Percentiles rank a stretch among this genome's conserved stretches.
Evolutionary conservation across 1,140 invertebrate species (phyloP).

Genomic region (Gonatopus flavifemur): DNA sequence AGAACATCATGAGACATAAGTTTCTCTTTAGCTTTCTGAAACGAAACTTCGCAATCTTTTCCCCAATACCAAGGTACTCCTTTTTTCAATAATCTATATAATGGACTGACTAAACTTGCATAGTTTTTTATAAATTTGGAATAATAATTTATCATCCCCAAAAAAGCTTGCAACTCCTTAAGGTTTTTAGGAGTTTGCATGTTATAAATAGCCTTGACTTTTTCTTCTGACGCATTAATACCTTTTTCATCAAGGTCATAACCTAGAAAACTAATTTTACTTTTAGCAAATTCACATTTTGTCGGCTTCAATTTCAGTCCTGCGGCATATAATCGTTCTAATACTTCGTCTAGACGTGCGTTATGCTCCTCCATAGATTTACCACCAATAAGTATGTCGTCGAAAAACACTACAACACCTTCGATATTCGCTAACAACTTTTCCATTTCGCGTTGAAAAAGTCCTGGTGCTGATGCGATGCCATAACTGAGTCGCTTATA

Average conservation of each 20-base stretch:
- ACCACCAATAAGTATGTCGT: conserved; percentile 45
- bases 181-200: conserved; percentile 15
- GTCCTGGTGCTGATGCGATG: conserved; percentile 38
- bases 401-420: conserved; percentile 33
- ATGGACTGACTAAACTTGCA: too few species aligned
- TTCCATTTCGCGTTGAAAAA: conserved; percentile 46
- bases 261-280: conserved; percentile 28
- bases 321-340: conserved; percentile 24
- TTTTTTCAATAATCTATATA: too few species aligned
- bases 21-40: too few species aligned
- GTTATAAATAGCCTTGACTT: too few species aligned
- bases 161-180: conserved; percentile 34
- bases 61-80: too few species aligned
- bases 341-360: conserved; percentile 26
- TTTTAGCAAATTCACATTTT: conserved; percentile 39
- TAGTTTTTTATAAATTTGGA: too few species aligned
- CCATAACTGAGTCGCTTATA: conserved; percentile 42
- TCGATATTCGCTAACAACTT: conserved; percentile 29
- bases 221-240: too few species aligned
- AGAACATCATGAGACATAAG: too few species aligned
- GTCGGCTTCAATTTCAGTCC: conserved; percentile 30
- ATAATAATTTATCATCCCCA: too few species aligned
- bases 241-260: too few species aligned
- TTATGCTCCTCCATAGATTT: conserved; percentile 34
- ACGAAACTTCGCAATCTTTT: too few species aligned